phyloP scores from a whole-genome alignment of 2,797 vertebrate genomes.

The Sparidentex hasta region DNA sequence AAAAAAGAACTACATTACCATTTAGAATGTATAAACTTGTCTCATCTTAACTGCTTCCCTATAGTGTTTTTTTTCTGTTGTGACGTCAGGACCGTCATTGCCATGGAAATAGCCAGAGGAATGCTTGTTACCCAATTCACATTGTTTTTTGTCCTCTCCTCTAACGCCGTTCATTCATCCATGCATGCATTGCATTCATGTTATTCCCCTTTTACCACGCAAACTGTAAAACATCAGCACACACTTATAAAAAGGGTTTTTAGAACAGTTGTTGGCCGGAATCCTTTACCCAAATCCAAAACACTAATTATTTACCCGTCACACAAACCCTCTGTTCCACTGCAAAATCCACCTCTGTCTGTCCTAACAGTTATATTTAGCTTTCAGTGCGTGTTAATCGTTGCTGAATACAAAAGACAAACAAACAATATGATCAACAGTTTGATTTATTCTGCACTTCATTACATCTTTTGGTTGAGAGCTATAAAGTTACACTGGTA shows the following conservation, averaged over 20 bases:
- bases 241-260: slow-evolving; percentile 71
- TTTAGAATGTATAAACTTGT: neutral
- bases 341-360: neutral
- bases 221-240: slow-evolving; percentile 76
- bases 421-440: neutral
- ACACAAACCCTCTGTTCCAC: slow-evolving; percentile 29
- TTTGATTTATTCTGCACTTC: slow-evolving; percentile 1
- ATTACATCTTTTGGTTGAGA: neutral
- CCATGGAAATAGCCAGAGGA: slow-evolving; percentile 65
- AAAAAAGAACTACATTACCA: neutral
- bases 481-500: neutral
- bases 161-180: slow-evolving; percentile 14
- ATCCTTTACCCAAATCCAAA: slow-evolving; percentile 42
- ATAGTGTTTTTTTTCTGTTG: slow-evolving; percentile 24
- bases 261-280: slow-evolving; percentile 46
- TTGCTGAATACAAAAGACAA: slow-evolving; percentile 1
- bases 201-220: slow-evolving; percentile 58
- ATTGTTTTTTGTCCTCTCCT: slow-evolving; percentile 35
- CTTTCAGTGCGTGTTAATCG: neutral
- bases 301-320: slow-evolving; percentile 54
- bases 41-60: slow-evolving; percentile 15
- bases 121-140: slow-evolving; percentile 65
- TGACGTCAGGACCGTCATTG: slow-evolving; percentile 47
- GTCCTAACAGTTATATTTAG: neutral
- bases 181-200: slow-evolving; percentile 45